These are phyloP conservation scores for Pandemis heparana DNA, from an alignment of 2,888 invertebrate species.

Conservation along the genomic window DNA sequence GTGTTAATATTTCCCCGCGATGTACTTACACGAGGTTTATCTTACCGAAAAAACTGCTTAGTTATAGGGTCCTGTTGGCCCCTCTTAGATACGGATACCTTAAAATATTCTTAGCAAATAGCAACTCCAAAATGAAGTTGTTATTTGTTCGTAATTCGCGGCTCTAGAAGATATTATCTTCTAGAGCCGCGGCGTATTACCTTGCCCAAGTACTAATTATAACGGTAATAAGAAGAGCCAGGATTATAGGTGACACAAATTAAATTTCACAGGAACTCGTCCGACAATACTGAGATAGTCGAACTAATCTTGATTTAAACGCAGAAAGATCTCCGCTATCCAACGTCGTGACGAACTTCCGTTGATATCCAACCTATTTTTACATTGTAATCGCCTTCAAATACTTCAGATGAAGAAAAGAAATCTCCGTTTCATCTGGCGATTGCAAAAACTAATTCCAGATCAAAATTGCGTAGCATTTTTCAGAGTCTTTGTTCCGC, in stretches of 20 bases:
- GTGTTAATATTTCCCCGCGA: no score
- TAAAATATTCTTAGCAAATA: no score
- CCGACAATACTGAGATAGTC: background rate
- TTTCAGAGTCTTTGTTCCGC: constrained; percentile 38
- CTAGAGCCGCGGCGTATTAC: no score
- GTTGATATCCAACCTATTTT: constrained; percentile 24
- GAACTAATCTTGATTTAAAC: background rate
- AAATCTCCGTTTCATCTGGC: constrained; percentile 38
- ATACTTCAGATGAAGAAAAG: constrained; percentile 35
- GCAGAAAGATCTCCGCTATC: background rate
- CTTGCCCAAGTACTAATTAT: background rate
- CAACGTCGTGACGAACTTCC: constrained; percentile 9
- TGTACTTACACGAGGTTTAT: no score
- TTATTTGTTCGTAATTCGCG: no score
- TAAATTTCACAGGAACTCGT: background rate
- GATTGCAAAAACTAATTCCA: constrained; percentile 44
- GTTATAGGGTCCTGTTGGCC: no score
- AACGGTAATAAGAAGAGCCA: background rate
- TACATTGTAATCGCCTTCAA: constrained; percentile 28
- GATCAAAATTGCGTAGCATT: constrained; percentile 42
- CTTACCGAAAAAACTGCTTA: no score
- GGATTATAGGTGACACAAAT: background rate
- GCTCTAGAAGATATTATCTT: no score
- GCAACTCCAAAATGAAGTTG: no score
- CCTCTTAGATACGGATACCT: no score